These are phyloP conservation scores for Matsumyia berberina DNA, from an alignment of 2,888 invertebrate species.

Conservation along the genomic window DNA sequence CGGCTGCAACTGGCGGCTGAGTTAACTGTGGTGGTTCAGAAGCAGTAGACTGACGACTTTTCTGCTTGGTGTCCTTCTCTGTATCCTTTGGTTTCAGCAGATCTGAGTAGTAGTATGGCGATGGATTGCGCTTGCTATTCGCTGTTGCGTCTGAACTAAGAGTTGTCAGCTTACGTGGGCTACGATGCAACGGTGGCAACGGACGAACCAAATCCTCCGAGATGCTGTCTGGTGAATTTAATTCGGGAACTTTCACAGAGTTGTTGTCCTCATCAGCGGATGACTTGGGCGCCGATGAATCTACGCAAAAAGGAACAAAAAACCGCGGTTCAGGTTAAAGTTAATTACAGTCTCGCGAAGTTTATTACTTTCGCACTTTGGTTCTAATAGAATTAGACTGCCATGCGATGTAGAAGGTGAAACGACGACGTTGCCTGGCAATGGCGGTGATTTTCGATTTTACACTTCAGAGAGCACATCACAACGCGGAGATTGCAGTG, in stretches of 20 bases:
- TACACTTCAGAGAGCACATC: constrained; percentile 42
- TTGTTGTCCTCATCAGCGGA: constrained; percentile 86
- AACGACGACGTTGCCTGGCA: constrained; percentile 19
- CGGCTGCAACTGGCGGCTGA: constrained; percentile 81
- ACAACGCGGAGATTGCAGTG: constrained; percentile 3
- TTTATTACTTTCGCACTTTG: constrained; percentile 64
- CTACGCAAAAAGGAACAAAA: constrained; percentile 78
- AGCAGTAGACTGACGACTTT: constrained; percentile 84
- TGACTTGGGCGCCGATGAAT: constrained; percentile 85
- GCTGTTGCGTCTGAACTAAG: constrained; percentile 78
- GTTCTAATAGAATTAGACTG: constrained; percentile 54
- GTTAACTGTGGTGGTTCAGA: constrained; percentile 84
- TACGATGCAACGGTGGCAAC: constrained; percentile 83
- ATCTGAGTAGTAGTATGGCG: constrained; percentile 93
- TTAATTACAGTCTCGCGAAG: constrained; percentile 63
- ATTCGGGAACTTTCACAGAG: constrained; percentile 85
- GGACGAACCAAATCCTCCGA: constrained; percentile 85
- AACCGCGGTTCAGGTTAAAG: constrained; percentile 16
- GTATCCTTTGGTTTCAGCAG: constrained; percentile 86
- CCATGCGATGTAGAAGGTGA: constrained; percentile 39
- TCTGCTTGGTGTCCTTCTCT: constrained; percentile 80
- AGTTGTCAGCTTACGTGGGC: constrained; percentile 82
- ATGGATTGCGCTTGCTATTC: constrained; percentile 88
- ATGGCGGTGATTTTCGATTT: constrained; percentile 55
- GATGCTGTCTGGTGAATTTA: constrained; percentile 90